These are phyloP conservation scores for Elegia similella DNA, from an alignment of 2,888 invertebrate species.

Conservation along the genomic window DNA sequence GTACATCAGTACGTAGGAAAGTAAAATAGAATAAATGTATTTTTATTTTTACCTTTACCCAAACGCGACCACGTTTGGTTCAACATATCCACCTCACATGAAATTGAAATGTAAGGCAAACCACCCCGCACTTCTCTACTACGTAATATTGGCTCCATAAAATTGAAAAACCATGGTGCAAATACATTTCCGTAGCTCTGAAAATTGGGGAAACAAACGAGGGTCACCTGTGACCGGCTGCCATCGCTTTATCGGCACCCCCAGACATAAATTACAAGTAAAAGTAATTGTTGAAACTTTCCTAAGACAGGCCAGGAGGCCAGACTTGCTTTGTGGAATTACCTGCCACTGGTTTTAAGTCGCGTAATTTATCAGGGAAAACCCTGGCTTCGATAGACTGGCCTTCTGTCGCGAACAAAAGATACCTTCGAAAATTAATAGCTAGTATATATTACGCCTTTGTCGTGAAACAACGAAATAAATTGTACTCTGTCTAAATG, in stretches of 20 bases:
- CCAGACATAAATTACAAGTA: slow-evolving; percentile 73
- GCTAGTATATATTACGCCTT: slow-evolving; percentile 14
- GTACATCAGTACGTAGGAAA: no score
- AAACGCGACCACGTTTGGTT: no score
- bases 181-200: not conserved
- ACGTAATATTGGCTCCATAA: not conserved
- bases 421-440: slow-evolving; percentile 18
- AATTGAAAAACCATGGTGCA: slow-evolving; percentile 1
- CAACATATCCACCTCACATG: no score
- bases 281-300: slow-evolving; percentile 79
- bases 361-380: slow-evolving; percentile 83
- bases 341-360: slow-evolving; percentile 84
- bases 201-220: slow-evolving; percentile 48
- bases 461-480: slow-evolving; percentile 13
- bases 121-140: not conserved
- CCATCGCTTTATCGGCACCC: slow-evolving; percentile 66
- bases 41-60: no score
- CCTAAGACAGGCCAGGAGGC: slow-evolving; percentile 59
- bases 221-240: slow-evolving; percentile 68
- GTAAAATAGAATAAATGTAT: no score
- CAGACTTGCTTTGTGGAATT: slow-evolving; percentile 75
- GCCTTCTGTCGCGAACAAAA: slow-evolving; percentile 17
- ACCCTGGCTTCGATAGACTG: slow-evolving; percentile 58
- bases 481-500: slow-evolving; percentile 9
- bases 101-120: not conserved